phyloP scores from a whole-genome alignment of 2,113 vertebrate species.

The Phalacrocorax aristotelis region DNA sequence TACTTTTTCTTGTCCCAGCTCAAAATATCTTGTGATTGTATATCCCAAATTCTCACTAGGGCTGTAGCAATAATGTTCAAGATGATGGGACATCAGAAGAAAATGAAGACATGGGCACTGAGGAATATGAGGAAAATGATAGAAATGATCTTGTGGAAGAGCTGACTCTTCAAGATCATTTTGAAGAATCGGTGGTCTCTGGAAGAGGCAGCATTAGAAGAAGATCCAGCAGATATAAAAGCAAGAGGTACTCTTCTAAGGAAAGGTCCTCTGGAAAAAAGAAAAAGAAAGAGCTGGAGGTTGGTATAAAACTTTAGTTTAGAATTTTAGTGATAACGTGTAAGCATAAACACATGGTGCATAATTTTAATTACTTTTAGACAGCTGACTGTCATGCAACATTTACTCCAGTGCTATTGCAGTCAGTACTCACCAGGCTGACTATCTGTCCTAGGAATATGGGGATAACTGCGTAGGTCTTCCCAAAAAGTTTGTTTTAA shows the following conservation, averaged over 20 bases:
- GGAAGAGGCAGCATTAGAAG: slow-evolving; percentile 4
- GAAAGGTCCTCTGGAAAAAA: slow-evolving; percentile 34
- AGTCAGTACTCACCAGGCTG: background rate
- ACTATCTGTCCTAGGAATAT: background rate
- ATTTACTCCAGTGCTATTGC: background rate
- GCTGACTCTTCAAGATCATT: background rate
- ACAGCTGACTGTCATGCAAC: background rate
- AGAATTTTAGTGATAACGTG: background rate
- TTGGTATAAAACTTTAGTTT: slow-evolving; percentile 8
- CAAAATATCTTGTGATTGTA: background rate
- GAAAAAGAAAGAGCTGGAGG: slow-evolving; percentile 15
- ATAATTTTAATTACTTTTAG: background rate
- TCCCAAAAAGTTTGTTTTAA: background rate
- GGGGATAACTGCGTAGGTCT: rapidly evolving
- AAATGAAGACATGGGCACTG: background rate
- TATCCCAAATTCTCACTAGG: slow-evolving; percentile 26
- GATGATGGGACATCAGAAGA: slow-evolving; percentile 19
- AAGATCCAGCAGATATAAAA: slow-evolving; percentile 29
- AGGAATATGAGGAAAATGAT: slow-evolving; percentile 5
- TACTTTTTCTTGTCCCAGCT: background rate
- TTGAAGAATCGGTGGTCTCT: background rate
- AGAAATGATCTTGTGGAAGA: background rate
- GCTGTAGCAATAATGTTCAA: background rate
- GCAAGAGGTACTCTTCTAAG: slow-evolving; percentile 13
- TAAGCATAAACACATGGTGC: background rate